Percentiles rank a stretch among this genome's conserved stretches.
These are phyloP conservation scores for Athalia cordata DNA, from an alignment of 2,888 invertebrate species.

Conservation along the genomic window DNA sequence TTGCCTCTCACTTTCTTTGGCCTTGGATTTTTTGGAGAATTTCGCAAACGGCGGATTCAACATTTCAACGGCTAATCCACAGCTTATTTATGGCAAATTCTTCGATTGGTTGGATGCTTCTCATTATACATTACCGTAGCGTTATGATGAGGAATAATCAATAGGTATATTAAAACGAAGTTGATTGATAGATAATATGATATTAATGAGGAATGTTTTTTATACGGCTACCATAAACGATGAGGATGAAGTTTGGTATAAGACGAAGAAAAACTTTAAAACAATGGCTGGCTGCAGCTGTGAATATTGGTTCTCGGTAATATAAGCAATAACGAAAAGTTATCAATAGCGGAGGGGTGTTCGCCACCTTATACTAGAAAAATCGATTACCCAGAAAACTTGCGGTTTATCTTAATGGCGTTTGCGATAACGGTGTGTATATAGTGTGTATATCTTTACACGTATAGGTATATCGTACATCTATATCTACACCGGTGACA, in stretches of 20 bases:
- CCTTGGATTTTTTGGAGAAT: too few relatives aligned
- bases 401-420: conserved; percentile 47
- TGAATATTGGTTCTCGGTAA: conserved; percentile 31
- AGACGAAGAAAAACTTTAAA: neutral
- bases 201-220: too few relatives aligned
- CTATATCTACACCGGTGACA: neutral
- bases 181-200: too few relatives aligned
- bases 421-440: conserved; percentile 24
- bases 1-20: too few relatives aligned
- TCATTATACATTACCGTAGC: too few relatives aligned
- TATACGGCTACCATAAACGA: neutral
- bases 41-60: too few relatives aligned
- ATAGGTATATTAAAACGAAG: too few relatives aligned
- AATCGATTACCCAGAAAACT: conserved; percentile 43
- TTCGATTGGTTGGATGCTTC: too few relatives aligned
- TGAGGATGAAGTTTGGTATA: neutral
- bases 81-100: too few relatives aligned
- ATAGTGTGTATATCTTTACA: neutral
- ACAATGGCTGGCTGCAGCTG: conserved; percentile 26
- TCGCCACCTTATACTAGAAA: neutral
- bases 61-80: too few relatives aligned
- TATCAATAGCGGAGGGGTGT: conserved; percentile 28
- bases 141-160: too few relatives aligned
- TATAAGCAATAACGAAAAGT: conserved; percentile 12
- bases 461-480: conserved; percentile 2